A percentile compares a stretch with the other conserved stretches of the same genome.
Conservation (phyloP, 2,113 vertebrate species). For the Heptranchias perlo region DNA sequence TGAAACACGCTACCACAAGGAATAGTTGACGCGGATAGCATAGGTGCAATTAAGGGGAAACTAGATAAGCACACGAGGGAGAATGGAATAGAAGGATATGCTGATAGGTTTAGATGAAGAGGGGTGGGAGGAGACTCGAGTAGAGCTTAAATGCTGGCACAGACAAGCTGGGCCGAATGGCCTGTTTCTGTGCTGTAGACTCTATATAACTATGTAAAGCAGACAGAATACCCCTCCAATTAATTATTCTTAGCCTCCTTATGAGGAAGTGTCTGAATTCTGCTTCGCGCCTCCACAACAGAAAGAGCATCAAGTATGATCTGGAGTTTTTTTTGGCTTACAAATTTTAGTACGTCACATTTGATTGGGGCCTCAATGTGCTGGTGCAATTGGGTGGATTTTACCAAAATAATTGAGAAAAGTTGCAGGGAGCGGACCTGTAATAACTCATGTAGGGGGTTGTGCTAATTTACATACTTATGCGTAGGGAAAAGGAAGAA, state of each 20-base stretch:
- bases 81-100: too few species aligned
- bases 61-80: too few species aligned
- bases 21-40: too few species aligned
- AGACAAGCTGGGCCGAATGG: too few species aligned
- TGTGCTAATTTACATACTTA: background rate
- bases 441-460: background rate
- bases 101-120: too few species aligned
- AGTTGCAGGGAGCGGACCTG: background rate
- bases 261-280: background rate
- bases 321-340: background rate
- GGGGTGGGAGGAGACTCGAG: too few species aligned
- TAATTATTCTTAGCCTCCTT: background rate
- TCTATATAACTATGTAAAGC: too few species aligned
- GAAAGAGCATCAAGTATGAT: background rate
- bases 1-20: too few species aligned
- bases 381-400: background rate
- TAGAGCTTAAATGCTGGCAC: too few species aligned
- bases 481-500: background rate
- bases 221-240: background rate
- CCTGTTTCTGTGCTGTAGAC: too few species aligned
- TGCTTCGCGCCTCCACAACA: background rate
- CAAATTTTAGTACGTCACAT: background rate
- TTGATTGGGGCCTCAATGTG: background rate
- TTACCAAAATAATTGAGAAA: background rate
- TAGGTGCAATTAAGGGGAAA: too few species aligned